These are phyloP conservation scores for Diadophis punctatus DNA, from an alignment of 2,113 vertebrate species.

Conservation along the genomic window DNA sequence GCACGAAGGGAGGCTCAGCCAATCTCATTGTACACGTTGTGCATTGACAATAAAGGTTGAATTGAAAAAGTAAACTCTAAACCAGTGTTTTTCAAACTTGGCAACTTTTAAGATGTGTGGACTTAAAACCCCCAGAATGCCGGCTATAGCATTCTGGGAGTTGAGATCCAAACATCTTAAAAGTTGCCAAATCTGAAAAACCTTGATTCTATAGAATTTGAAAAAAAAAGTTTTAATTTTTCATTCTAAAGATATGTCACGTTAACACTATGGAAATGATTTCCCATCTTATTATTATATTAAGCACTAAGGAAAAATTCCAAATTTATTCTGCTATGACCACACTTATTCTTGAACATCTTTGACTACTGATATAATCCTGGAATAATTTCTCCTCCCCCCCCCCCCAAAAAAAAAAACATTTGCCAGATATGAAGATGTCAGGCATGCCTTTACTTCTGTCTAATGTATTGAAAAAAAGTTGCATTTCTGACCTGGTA, in stretches of 20 bases:
- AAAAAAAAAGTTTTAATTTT: background rate
- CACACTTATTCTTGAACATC: background rate
- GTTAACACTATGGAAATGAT: too few relatives aligned
- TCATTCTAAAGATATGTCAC: constrained; percentile 5
- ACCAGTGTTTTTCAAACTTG: background rate
- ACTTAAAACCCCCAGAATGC: background rate
- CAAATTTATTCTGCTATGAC: background rate
- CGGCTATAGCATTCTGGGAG: background rate
- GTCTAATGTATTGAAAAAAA: constrained; percentile 62
- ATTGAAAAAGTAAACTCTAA: background rate
- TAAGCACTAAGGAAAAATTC: background rate
- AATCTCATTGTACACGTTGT: too few relatives aligned
- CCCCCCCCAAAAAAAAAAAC: constrained; percentile 1
- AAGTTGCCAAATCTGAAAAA: background rate
- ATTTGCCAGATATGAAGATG: constrained; percentile 69
- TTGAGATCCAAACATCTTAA: background rate
- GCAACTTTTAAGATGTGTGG: background rate
- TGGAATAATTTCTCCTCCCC: constrained; percentile 21
- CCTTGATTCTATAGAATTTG: background rate
- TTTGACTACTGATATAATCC: background rate
- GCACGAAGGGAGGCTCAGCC: too few relatives aligned
- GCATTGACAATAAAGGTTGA: too few relatives aligned
- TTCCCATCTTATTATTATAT: background rate
- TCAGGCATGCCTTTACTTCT: constrained; percentile 68
- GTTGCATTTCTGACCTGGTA: constrained; percentile 58